phyloP scores from a whole-genome alignment of 2,797 vertebrate genomes.

The Bucorvus abyssinicus region DNA sequence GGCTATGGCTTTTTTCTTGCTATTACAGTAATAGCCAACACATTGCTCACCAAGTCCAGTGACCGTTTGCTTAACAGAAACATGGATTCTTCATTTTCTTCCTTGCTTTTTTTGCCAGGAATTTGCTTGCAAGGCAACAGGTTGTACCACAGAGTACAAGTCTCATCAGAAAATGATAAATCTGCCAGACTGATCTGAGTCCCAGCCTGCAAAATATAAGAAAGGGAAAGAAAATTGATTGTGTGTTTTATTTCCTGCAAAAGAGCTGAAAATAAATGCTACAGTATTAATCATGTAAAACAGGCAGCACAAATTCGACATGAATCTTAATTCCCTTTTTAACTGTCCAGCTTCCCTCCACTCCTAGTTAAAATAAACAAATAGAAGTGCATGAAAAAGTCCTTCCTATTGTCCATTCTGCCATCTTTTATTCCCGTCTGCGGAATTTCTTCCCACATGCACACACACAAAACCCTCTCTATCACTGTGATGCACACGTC shows the following conservation, averaged over 20 bases:
- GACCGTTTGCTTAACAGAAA: slow-evolving; percentile 42
- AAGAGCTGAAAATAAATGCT: neutral
- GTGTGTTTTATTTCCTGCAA: neutral
- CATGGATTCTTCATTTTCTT: slow-evolving; percentile 50
- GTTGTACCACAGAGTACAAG: slow-evolving; percentile 80
- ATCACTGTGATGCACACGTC: neutral
- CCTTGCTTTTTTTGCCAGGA: slow-evolving; percentile 44
- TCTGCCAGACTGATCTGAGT: slow-evolving; percentile 80
- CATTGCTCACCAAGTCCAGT: slow-evolving; percentile 75
- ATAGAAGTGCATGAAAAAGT: neutral
- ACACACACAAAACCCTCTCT: neutral
- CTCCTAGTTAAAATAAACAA: neutral
- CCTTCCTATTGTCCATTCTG: neutral
- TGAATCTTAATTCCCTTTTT: neutral
- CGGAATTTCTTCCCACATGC: neutral
- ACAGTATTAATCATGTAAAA: neutral
- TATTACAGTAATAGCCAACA: neutral
- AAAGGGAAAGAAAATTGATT: neutral
- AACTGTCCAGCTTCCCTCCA: neutral
- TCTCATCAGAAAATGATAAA: slow-evolving; percentile 68
- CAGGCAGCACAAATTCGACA: neutral
- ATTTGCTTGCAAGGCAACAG: slow-evolving; percentile 74
- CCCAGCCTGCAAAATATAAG: slow-evolving; percentile 71
- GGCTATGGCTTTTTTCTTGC: neutral
- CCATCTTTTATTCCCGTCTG: neutral